Evolutionary conservation across 2,888 invertebrate genomes (phyloP).

Genomic region (Cephalotes varians): DNA sequence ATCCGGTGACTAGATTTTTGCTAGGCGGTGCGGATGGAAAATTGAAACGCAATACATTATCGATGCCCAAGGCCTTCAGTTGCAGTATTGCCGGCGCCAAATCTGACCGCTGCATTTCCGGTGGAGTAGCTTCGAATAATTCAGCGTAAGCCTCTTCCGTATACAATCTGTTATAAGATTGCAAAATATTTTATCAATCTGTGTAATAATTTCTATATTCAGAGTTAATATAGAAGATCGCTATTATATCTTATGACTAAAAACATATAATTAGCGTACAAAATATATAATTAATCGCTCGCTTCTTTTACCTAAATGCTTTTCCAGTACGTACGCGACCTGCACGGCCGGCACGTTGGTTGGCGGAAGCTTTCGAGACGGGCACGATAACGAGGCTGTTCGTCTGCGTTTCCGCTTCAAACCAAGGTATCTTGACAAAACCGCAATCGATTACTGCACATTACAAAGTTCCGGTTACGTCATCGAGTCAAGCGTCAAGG

Average conservation of each 20-base stretch:
- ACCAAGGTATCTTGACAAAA: conserved; percentile 97
- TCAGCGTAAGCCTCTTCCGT: conserved; percentile 92
- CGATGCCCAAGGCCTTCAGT: conserved; percentile 97
- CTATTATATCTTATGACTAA: neutral
- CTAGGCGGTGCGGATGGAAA: conserved; percentile 98
- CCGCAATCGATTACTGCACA: conserved; percentile 96
- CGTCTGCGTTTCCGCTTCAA: conserved; percentile 93
- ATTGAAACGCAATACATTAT: conserved; percentile 95
- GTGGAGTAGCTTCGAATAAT: conserved; percentile 91
- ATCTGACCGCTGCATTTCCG: conserved; percentile 97
- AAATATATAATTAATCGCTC: neutral
- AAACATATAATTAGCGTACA: neutral
- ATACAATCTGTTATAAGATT: conserved; percentile 88
- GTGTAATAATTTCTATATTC: neutral
- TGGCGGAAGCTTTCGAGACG: conserved; percentile 95
- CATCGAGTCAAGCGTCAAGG: neutral
- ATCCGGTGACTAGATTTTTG: conserved; percentile 92
- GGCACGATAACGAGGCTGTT: conserved; percentile 94
- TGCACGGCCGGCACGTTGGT: conserved; percentile 96
- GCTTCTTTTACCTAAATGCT: conserved; percentile 89
- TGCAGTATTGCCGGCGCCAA: conserved; percentile 94
- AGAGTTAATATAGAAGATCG: neutral
- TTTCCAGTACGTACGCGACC: conserved; percentile 95
- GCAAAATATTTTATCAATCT: neutral
- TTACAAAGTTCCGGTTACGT: conserved; percentile 13